Base-by-base conservation (phyloP, 2,113 vertebrate species). In the Tragelaphus scriptus region DNA sequence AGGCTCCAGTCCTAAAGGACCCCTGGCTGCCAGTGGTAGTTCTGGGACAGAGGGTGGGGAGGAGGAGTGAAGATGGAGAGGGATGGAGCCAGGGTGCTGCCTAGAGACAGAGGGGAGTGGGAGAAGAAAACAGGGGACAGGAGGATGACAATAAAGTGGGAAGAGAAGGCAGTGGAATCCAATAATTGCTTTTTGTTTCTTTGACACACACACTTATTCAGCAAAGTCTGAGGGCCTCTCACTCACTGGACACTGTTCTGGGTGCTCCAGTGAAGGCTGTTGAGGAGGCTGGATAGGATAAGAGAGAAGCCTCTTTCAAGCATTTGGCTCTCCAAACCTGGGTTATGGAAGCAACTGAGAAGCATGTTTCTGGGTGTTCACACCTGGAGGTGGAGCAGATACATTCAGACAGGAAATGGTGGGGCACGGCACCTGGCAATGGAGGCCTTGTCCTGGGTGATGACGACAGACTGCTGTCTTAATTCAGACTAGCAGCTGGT, bases 401-500 rank as follows among this genome's bases (percentile, higher is more conserved):
- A 58, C 51, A 21, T 25, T 44, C 5, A 2, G 16, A 61, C 6
- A 93, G 93, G 32, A 81, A 88, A 40, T 68, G 58, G 65, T 30
- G 84, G 92, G 82, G 32, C 25, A 3, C 19, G 49, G 93, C 7
- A 40, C 81, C 80, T 51, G 17, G 71, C 88, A 95, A 90, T 6
- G 25, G 88, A 85, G 61, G 77, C 61, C 86, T 71, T 25, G 49
- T 47, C 58, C 17, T 2, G 11, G 11, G 77, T 36, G 12, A 7
- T 51, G 93, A 86, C 30, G 12, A 44, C 28, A 1, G 30, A 68
- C 71, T 81, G 71, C 63, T 40, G 19, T 88, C 95, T 96, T 88
- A 82, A 98, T 95, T 79, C 97, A 84, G 25, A 85, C 28, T 14
- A 86, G 89, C 92, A 96, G 92, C 47, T 77, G 21, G 97, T 98